Evolutionary conservation across 2,797 vertebrate genomes (phyloP), one percentile per base, ranked within the genome.

Genomic region (Poecilia wingei): DNA sequence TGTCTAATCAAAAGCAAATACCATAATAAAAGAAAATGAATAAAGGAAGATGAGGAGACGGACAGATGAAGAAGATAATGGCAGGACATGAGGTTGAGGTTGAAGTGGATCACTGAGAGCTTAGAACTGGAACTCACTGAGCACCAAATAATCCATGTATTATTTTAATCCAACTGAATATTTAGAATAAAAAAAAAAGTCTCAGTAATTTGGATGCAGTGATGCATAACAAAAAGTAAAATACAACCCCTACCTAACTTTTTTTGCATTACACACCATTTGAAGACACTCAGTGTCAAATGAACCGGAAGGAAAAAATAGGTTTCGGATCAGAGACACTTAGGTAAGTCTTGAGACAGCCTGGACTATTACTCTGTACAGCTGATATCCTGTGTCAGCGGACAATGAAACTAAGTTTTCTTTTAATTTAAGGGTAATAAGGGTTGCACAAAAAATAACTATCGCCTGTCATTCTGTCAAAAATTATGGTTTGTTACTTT

Each of bases 281-380:
- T 78, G 4, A 6, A 70, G 53, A 59, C 36, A 74, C 31, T 64
- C 31, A 3, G 12, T 41, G 25, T 10, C 20, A 69, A n/a, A 41
- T 18, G 1, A 36, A 13, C 45, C 22, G 4, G 16, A 59, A 41
- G 9, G 39, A 25, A 64, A 13, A 51, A 28, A 79, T 3, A 31
- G 49, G 46, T 25, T 79, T 79, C 28, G 10, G 20, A n/a, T 71
- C 16, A 59, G 41, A 75, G 47, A 47, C 12, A 61, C 22, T 72
- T 45, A 4, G 16, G 61, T 36, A 53, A 75, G 22, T 59, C 16
- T 10, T 25, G 16, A 45, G 18, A 46, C 22, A 71, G 43, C 25
- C 25, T 33, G 66, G 55, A 43, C 16, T 51, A 3, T 72, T 53
- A 51, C 4, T 51, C 20, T 10, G 2, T 66, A 39, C 73, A 36